phyloP scores from a whole-genome alignment of 2,113 vertebrate genomes.

The Nothoprocta perdicaria region DNA sequence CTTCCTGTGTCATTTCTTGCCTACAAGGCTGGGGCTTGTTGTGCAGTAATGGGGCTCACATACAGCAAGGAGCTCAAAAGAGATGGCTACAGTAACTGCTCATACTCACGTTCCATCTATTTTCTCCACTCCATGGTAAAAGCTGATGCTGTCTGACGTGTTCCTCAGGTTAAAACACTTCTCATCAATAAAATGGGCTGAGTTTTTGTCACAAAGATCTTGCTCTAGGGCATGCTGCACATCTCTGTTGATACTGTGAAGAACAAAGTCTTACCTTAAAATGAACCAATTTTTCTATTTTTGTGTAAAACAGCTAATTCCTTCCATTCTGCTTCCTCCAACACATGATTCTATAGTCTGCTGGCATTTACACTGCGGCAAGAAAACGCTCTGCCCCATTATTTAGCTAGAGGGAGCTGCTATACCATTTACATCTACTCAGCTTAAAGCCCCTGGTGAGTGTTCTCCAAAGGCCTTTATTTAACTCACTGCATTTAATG shows the following conservation, averaged over 20 bases:
- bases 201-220: constrained; percentile 68
- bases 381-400: not conserved
- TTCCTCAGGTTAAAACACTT: constrained; percentile 71
- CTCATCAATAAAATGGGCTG: constrained; percentile 66
- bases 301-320: not conserved
- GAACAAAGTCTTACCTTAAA: not conserved
- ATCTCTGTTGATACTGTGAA: constrained; percentile 62
- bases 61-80: rapidly evolving
- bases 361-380: not conserved
- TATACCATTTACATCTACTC: not conserved
- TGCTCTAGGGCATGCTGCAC: constrained; percentile 66
- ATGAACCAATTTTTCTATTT: not conserved
- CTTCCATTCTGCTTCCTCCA: not conserved
- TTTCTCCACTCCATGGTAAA: constrained; percentile 65
- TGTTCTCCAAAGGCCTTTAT: not conserved
- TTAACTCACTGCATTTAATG: not conserved
- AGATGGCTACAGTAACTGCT: not conserved
- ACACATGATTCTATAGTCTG: not conserved
- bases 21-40: not conserved
- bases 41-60: not conserved
- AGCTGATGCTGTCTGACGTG: constrained; percentile 51
- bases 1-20: not conserved
- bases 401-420: not conserved
- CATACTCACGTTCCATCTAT: constrained; percentile 42
- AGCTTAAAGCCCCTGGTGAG: not conserved